These are phyloP conservation scores for Psophia crepitans DNA, from an alignment of 2,113 vertebrate genomes.

Conservation along the genomic window DNA sequence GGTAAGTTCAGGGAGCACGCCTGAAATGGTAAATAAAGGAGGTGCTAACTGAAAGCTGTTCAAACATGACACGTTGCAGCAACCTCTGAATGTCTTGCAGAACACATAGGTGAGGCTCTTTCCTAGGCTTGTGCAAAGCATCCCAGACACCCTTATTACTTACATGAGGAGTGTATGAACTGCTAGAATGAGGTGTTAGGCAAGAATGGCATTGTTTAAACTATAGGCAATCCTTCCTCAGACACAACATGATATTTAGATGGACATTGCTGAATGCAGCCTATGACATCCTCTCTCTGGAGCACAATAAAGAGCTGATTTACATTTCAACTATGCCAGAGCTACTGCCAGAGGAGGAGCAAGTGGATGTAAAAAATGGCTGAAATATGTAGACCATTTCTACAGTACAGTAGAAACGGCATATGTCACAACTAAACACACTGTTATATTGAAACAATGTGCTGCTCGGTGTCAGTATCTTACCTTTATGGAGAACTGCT, in stretches of 20 bases:
- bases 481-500: not conserved
- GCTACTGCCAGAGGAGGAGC: not conserved
- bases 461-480: not conserved
- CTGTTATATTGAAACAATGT: not conserved
- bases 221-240: not conserved
- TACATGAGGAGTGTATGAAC: not conserved
- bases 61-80: not conserved
- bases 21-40: not conserved
- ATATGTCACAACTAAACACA: not conserved
- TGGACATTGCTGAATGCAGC: not conserved
- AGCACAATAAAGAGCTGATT: not conserved
- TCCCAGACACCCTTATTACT: not conserved
- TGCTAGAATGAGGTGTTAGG: not conserved
- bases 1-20: not conserved
- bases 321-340: not conserved
- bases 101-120: not conserved
- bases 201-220: not conserved
- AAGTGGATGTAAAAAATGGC: not conserved
- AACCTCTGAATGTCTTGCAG: not conserved
- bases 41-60: not conserved
- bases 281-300: not conserved
- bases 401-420: not conserved
- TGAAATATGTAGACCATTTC: not conserved
- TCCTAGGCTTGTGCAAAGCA: not conserved
- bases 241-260: not conserved